Percentiles rank a stretch among this genome's conserved stretches.
Conservation (phyloP, 2,113 vertebrate genomes). For the Poicephalus gulielmi region DNA sequence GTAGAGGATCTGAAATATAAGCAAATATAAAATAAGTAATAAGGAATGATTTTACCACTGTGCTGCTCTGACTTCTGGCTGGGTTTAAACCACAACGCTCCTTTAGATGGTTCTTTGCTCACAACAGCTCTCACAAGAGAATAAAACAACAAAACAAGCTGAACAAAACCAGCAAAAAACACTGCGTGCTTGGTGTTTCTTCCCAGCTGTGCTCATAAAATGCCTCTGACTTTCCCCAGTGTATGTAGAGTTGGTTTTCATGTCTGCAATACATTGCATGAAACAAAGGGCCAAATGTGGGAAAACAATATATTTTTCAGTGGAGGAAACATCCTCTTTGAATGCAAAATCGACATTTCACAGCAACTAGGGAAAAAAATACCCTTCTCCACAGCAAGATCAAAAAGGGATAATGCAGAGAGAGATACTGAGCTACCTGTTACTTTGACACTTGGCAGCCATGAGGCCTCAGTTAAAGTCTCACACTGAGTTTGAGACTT, state of each 20-base stretch:
- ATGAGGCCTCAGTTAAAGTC: neutral
- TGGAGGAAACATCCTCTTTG: neutral
- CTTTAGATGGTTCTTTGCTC: neutral
- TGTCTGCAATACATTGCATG: neutral
- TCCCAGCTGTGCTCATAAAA: neutral
- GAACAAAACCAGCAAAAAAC: neutral
- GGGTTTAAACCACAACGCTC: neutral
- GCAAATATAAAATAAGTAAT: neutral
- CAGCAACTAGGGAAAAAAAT: neutral
- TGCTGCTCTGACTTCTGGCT: neutral
- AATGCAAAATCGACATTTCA: neutral
- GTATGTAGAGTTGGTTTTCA: neutral
- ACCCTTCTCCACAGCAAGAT: neutral
- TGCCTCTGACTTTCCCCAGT: neutral
- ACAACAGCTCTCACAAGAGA: neutral
- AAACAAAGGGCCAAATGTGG: neutral
- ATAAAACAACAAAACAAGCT: neutral
- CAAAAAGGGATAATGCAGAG: neutral
- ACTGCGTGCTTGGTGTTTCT: fast-evolving
- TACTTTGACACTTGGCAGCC: neutral
- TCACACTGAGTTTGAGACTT: neutral
- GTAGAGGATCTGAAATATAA: neutral
- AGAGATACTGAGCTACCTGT: neutral
- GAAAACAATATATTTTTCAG: neutral
- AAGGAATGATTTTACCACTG: neutral